Evolutionary conservation across 2,888 invertebrate species (phyloP).

Genomic region (Macropis europaea): DNA sequence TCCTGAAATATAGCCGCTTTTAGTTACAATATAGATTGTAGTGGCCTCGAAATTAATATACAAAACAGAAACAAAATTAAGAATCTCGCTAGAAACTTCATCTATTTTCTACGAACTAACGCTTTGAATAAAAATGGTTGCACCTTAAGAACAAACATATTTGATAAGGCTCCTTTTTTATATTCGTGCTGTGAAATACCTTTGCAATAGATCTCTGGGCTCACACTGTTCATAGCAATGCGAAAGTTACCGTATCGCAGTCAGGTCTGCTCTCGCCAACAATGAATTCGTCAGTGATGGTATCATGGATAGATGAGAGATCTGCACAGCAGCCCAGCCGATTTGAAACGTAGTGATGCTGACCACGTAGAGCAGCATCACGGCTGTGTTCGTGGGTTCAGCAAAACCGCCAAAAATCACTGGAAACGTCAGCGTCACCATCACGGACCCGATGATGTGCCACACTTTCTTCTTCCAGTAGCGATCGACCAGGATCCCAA

Average conservation of each 20-base stretch:
- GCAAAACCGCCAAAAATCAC: conserved; percentile 76
- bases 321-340: conserved; percentile 97
- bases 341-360: conserved; percentile 91
- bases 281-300: conserved; percentile 88
- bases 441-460: conserved; percentile 87
- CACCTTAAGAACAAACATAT: too few relatives aligned
- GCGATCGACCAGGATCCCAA: conserved; percentile 91
- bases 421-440: conserved; percentile 75
- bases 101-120: too few relatives aligned
- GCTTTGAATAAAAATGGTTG: too few relatives aligned
- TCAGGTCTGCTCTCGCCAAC: conserved; percentile 88
- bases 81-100: background rate
- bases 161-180: too few relatives aligned
- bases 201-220: too few relatives aligned
- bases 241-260: conserved; percentile 87
- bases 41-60: too few relatives aligned
- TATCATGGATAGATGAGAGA: conserved; percentile 95
- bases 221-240: too few relatives aligned
- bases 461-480: conserved; percentile 90
- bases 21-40: too few relatives aligned
- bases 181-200: too few relatives aligned
- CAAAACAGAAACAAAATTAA: background rate
- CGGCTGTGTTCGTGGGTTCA: conserved; percentile 31
- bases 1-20: too few relatives aligned
- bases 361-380: conserved; percentile 74